A percentile compares a stretch with the other conserved stretches of the same genome.
Conservation (phyloP, 2,888 invertebrate species). For the Graphium colonna region DNA sequence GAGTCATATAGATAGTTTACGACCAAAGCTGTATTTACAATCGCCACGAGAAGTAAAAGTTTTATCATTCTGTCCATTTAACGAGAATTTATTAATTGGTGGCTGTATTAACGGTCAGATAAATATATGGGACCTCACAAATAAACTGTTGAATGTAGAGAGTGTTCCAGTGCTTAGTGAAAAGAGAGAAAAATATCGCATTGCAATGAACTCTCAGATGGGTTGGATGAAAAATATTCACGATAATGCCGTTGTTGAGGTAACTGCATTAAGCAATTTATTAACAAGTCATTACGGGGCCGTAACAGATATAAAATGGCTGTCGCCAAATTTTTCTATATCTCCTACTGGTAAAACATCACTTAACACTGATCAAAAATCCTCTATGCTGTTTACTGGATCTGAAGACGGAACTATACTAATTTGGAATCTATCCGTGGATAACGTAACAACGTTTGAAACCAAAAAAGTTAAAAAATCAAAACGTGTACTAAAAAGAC, state of each 20-base stretch:
- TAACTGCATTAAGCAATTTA: slow-evolving; percentile 82
- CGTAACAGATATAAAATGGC: slow-evolving; percentile 84
- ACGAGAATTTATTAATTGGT: slow-evolving; percentile 85
- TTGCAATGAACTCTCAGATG: slow-evolving; percentile 81
- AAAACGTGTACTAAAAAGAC: slow-evolving; percentile 70
- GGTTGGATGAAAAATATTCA: slow-evolving; percentile 84
- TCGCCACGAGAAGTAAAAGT: slow-evolving; percentile 83
- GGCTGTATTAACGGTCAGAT: slow-evolving; percentile 87
- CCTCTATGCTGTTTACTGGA: slow-evolving; percentile 83
- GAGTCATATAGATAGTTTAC: slow-evolving; percentile 85
- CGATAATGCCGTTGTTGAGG: slow-evolving; percentile 77
- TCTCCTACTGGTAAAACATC: slow-evolving; percentile 80
- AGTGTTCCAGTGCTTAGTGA: slow-evolving; percentile 80
- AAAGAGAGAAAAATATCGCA: slow-evolving; percentile 81
- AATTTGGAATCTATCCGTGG: slow-evolving; percentile 85
- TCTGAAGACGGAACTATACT: slow-evolving; percentile 84
- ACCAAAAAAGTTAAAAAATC: slow-evolving; percentile 61
- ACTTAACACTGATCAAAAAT: slow-evolving; percentile 45
- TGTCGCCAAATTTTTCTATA: slow-evolving; percentile 81
- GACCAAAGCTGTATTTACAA: slow-evolving; percentile 85
- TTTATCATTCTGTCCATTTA: slow-evolving; percentile 84
- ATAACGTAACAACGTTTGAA: slow-evolving; percentile 52
- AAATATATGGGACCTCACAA: slow-evolving; percentile 84
- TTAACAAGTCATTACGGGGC: slow-evolving; percentile 81
- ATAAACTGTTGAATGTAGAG: slow-evolving; percentile 82